phyloP scores from a whole-genome alignment of 2,797 vertebrate species.

The Rhabdomys pumilio region DNA sequence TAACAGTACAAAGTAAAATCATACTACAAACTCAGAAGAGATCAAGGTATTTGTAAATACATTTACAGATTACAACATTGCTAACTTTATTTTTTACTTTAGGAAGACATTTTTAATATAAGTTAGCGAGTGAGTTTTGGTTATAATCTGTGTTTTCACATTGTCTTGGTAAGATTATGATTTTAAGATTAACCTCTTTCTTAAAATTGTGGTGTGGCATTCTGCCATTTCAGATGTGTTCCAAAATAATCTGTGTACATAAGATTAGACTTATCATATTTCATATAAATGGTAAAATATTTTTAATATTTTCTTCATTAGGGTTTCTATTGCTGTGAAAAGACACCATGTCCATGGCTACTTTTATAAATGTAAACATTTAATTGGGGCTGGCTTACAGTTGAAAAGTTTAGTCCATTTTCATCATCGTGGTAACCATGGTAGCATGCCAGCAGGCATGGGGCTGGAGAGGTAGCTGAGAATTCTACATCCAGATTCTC shows the following conservation, averaged over 20 bases:
- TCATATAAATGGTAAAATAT: background rate
- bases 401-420: background rate
- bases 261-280: background rate
- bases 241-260: background rate
- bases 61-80: background rate
- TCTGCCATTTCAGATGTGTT: background rate
- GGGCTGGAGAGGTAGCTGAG: background rate
- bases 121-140: background rate
- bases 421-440: background rate
- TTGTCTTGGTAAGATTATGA: background rate
- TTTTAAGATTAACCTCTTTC: background rate
- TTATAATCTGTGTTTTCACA: background rate
- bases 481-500: background rate
- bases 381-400: background rate
- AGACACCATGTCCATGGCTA: background rate
- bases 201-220: background rate
- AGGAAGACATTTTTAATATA: background rate
- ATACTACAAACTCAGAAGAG: background rate
- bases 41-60: background rate
- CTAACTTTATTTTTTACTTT: conserved; percentile 3
- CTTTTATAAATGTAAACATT: background rate
- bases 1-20: background rate
- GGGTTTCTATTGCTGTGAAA: background rate
- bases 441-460: background rate
- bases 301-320: background rate